Conservation (phyloP, 1,140 invertebrate species). For the Panonychus citri region DNA sequence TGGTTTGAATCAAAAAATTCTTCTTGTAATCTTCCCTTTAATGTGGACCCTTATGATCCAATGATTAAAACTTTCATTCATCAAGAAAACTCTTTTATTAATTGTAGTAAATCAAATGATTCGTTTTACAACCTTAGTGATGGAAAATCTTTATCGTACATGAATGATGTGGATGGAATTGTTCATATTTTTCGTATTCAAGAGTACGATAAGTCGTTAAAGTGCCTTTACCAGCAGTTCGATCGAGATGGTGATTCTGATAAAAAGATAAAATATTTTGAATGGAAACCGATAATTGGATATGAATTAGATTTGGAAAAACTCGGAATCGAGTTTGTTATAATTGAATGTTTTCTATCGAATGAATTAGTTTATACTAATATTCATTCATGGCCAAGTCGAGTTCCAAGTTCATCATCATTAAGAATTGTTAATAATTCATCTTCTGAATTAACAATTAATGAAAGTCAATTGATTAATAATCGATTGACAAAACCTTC, state of each 20-base stretch:
- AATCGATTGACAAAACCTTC: not conserved
- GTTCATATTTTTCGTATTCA: not conserved
- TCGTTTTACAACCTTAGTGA: not conserved
- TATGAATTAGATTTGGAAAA: not conserved
- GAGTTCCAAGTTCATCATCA: too few species aligned
- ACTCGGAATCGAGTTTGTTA: not conserved
- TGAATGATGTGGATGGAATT: not conserved
- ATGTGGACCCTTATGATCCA: not conserved
- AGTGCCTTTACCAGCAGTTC: not conserved
- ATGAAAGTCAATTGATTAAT: not conserved
- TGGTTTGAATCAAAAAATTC: too few species aligned
- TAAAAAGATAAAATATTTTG: not conserved
- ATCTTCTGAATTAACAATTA: not conserved
- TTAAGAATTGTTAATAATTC: too few species aligned
- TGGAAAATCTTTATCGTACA: not conserved
- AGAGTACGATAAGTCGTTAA: not conserved
- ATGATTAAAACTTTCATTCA: not conserved
- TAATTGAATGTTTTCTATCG: not conserved
- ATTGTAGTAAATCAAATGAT: not conserved
- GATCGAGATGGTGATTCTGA: not conserved
- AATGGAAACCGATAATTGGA: not conserved
- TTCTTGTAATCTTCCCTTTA: not conserved
- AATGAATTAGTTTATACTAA: not conserved
- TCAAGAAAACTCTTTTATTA: not conserved
- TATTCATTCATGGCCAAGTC: not conserved